These are phyloP conservation scores for Heliconius ethilla DNA, from an alignment of 2,888 invertebrate species.

Conservation along the genomic window DNA sequence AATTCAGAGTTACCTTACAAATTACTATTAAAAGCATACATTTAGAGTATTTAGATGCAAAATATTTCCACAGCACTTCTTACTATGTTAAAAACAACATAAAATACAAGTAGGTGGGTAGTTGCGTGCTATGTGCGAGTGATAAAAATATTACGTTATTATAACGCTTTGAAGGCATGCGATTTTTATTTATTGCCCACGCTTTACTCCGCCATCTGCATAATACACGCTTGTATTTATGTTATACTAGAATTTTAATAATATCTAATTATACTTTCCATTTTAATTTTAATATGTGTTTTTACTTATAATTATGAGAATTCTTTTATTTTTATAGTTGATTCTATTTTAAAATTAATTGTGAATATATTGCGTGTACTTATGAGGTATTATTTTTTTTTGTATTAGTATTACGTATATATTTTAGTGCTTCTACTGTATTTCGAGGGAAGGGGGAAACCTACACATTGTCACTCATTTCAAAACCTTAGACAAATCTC, in stretches of 20 bases:
- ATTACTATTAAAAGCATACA: constrained; percentile 12
- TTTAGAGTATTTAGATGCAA: constrained; percentile 11
- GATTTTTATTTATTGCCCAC: constrained; percentile 43
- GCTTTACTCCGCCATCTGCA: constrained; percentile 40
- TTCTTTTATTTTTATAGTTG: neutral
- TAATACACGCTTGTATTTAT: constrained; percentile 37
- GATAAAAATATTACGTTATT: constrained; percentile 41
- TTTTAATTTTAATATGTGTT: neutral
- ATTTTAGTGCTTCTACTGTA: neutral
- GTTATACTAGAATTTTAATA: constrained; percentile 25
- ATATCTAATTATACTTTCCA: constrained; percentile 26
- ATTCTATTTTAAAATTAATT: neutral
- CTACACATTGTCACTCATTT: neutral
- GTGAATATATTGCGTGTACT: neutral
- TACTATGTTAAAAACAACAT: constrained; percentile 31
- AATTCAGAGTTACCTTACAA: neutral
- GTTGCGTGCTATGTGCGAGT: constrained; percentile 35
- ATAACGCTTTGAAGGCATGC: constrained; percentile 40
- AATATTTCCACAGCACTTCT: constrained; percentile 23
- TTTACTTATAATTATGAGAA: neutral
- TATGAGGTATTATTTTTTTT: no score
- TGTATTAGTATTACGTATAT: neutral
- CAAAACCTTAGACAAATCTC: no score
- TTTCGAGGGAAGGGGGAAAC: neutral
- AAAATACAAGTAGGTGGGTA: constrained; percentile 22